Evolutionary conservation across 2,888 invertebrate species (phyloP), one percentile per base, ranked within the genome.

Genomic region (Hofmannophila pseudospretella): DNA sequence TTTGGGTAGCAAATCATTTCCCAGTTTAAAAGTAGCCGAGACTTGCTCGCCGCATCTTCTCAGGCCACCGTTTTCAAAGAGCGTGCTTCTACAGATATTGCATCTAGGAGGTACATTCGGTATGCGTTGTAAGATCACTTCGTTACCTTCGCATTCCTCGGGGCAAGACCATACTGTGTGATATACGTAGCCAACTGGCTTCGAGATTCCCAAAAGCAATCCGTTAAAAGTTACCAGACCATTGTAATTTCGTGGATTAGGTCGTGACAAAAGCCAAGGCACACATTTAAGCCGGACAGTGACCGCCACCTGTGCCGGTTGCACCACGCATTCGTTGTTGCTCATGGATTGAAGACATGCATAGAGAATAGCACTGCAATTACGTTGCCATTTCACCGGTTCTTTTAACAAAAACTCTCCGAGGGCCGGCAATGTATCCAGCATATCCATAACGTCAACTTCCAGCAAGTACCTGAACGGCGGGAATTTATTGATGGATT

Each of bases 91-190:
- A 38, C 86, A 86, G 13, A 69, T 44, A 31, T 53, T 58, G 44
- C 86, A 86, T 62, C 67, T 81, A 1, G 76, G 85, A 1, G 76
- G 66, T 2, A 47, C 39, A 58, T 81, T 80, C 1, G 86, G 84
- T 44, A 81, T 77, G 39, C 62, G 70, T 7, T 62, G 71, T 32
- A 80, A 42, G 36, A 86, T 71, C 3, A 78, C 63, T 54, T 85
- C 82, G 41, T 63, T 84, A 1, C 68, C 71, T 44, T 84, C 81
- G 44, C 86, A 86, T 42, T 82, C 73, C 52, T 86, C 85, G n/a
- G 78, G 80, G 39, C 86, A 86, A 0, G 75, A 73, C 85, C 85
- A 85, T 29, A 86, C 78, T 0, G 81, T 70, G 45, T 86, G 84
- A 38, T 68, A 71, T 9, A 76, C 75, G 39, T 77, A 79, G 28